Conservation (phyloP, 2,797 vertebrate genomes). For the Sebastes variabilis region DNA sequence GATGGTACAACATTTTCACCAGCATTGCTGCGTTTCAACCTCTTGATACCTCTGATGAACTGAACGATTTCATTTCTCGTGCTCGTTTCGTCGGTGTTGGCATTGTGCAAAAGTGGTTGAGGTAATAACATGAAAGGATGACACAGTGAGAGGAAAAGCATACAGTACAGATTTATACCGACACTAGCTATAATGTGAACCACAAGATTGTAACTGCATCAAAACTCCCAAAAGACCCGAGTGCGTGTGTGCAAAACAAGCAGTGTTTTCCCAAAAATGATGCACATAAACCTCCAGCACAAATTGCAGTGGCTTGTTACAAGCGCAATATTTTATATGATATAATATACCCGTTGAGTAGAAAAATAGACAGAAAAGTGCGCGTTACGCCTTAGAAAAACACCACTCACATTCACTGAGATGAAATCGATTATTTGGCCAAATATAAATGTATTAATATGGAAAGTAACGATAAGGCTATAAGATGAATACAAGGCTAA, state of each 20-base stretch:
- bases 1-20: not conserved
- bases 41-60: not conserved
- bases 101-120: constrained; percentile 41
- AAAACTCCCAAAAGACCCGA: constrained; percentile 24
- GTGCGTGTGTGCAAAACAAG: constrained; percentile 55
- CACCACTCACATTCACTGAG: constrained; percentile 23
- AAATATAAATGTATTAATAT: constrained; percentile 32
- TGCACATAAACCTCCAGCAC: constrained; percentile 15
- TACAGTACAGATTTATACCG: constrained; percentile 6
- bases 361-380: constrained; percentile 58
- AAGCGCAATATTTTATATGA: constrained; percentile 9
- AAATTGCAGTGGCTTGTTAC: constrained; percentile 2
- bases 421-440: constrained; percentile 48
- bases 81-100: constrained; percentile 11
- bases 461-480: constrained; percentile 45
- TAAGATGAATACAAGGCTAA: constrained; percentile 13
- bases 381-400: constrained; percentile 47
- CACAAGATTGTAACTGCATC: not conserved
- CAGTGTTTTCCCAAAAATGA: constrained; percentile 2
- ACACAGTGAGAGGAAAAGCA: constrained; percentile 16
- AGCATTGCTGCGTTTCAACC: not conserved
- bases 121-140: constrained; percentile 31
- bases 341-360: constrained; percentile 35
- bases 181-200: constrained; percentile 17
- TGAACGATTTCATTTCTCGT: constrained; percentile 1